phyloP scores from a whole-genome alignment of 2,113 vertebrate genomes.

The Strix aluco region DNA sequence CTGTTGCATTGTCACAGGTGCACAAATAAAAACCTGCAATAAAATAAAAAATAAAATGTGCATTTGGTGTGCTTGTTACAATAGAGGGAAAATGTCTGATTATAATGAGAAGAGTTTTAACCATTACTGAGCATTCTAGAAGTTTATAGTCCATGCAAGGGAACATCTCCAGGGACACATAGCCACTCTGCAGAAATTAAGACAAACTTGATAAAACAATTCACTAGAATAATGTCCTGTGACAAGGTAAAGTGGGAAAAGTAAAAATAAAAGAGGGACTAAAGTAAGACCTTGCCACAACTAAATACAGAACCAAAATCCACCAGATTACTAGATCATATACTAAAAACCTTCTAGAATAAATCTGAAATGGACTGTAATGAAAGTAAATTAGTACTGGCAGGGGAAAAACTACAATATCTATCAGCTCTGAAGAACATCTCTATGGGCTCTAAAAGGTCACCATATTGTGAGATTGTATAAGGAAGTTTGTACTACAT shows the following conservation, averaged over 20 bases:
- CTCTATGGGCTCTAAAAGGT: not conserved
- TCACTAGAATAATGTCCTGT: not conserved
- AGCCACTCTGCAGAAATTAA: not conserved
- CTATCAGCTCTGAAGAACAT: not conserved
- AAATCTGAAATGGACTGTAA: not conserved
- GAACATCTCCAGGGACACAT: not conserved
- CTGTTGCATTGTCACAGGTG: not conserved
- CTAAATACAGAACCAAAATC: not conserved
- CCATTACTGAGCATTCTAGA: not conserved
- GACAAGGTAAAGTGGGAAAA: not conserved
- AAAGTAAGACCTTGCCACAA: not conserved
- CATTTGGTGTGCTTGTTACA: not conserved
- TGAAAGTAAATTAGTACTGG: not conserved
- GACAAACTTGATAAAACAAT: not conserved
- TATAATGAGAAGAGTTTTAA: not conserved
- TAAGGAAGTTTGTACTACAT: not conserved
- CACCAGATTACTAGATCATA: not conserved
- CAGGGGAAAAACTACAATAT: not conserved
- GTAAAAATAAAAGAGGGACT: not conserved
- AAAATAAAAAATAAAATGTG: not conserved
- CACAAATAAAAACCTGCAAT: not conserved
- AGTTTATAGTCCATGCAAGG: not conserved
- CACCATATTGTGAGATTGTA: not conserved
- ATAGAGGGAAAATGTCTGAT: not conserved
- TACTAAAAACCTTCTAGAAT: not conserved